A percentile compares a stretch with the other conserved stretches of the same genome.
phyloP scores from a whole-genome alignment of 2,888 invertebrate genomes.

The Drosophila helvetica region DNA sequence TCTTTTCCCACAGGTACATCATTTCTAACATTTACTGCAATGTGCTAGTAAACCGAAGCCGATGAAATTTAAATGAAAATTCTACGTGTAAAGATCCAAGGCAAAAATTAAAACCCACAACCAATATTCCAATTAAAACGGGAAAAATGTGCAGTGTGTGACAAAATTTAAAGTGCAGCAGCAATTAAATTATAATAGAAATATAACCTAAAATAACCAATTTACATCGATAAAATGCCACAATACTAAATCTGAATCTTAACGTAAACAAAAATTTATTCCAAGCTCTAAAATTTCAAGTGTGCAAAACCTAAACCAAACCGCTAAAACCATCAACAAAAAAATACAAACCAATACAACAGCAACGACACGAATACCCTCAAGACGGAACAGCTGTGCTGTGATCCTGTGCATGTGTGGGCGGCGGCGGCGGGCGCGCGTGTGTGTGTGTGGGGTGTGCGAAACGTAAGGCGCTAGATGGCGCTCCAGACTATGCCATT shows the following conservation, averaged over 20 bases:
- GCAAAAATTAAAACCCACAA: neutral
- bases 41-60: slow-evolving; percentile 54
- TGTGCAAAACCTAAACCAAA: slow-evolving; percentile 8
- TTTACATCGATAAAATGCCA: neutral
- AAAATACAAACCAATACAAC: neutral
- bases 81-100: slow-evolving; percentile 40
- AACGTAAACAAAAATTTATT: neutral
- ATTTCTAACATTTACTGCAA: slow-evolving; percentile 72
- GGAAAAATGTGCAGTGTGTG: slow-evolving; percentile 40
- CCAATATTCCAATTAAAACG: slow-evolving; percentile 6
- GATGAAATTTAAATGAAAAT: slow-evolving; percentile 36
- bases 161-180: slow-evolving; percentile 49
- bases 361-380: neutral
- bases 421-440: slow-evolving; percentile 1
- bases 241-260: neutral
- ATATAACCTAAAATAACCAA: too few relatives aligned
- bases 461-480: slow-evolving; percentile 56
- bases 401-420: slow-evolving; percentile 36
- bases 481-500: slow-evolving; percentile 51
- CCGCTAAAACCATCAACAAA: neutral
- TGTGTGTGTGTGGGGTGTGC: slow-evolving; percentile 25
- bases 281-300: neutral
- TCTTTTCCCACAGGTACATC: slow-evolving; percentile 57
- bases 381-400: slow-evolving; percentile 38
- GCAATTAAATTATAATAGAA: slow-evolving; percentile 26